Evolutionary conservation across 2,797 vertebrate genomes (phyloP), one percentile per base, ranked within the genome.

Genomic region (Tenualosa ilisha): DNA sequence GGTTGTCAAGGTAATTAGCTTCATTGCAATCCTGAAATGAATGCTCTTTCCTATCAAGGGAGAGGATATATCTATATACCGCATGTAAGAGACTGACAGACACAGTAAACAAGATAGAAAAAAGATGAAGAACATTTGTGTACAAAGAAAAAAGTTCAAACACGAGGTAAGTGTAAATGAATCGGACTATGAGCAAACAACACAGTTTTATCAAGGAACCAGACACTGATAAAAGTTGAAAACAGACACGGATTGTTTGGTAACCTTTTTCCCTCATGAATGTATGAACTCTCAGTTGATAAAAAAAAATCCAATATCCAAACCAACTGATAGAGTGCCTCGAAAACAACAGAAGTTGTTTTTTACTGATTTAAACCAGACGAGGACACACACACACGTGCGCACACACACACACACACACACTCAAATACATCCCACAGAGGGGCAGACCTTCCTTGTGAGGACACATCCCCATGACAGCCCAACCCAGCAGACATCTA

Each of bases 401-500:
- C 61, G 26, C 26, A 1, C 65, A 72, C 31, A 72, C 13, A 17
- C 65, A 40, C 65, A 72, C 5, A 72, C 65, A 37, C 65, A 72
- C 65, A 72, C 65, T 17, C 65, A 37, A 31, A 37, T 8, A 6
- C 61, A 26, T 11, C 12, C 61, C 3, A 24, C 37, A 17, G 17
- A 46, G 72, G 2, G 37, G 40, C 37, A 2, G 40, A 79, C 40
- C 72, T 79, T 24, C 37, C 8, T 46, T 13, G 17, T 79, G 40
- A 79, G 72, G 72, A 79, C 68, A 75, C 37, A 20, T 75, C 31
- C 40, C 50, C 50, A 51, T 51, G 50, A 12, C 50, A 0, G 86
- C 37, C 40, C 56, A 88, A 59, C 72, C 85, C 65, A 49, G 43
- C 81, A 65, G 75, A 63, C 51, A 15, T 68, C 51, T 17, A 50